phyloP scores from a whole-genome alignment of 2,113 vertebrate species.

The Nanorana parkeri region DNA sequence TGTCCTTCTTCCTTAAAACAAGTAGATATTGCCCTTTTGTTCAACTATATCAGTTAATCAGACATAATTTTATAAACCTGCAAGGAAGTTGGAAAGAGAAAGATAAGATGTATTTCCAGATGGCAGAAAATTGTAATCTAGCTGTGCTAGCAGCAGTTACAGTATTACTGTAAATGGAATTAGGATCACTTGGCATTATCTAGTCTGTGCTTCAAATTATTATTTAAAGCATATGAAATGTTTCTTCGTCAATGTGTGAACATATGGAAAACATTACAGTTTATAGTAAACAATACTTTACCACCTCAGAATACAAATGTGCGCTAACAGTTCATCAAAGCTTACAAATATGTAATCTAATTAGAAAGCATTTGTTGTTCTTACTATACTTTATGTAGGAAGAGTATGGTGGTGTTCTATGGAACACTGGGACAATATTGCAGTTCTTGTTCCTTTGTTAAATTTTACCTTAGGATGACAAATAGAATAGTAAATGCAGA shows the following conservation, averaged over 20 bases:
- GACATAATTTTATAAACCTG: constrained; percentile 39
- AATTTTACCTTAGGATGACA: too few species aligned
- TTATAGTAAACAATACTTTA: constrained; percentile 27
- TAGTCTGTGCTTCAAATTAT: constrained; percentile 7
- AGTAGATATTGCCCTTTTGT: neutral
- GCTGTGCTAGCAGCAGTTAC: constrained; percentile 33
- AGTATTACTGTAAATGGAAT: constrained; percentile 29
- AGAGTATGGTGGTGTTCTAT: neutral
- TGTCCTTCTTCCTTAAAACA: neutral
- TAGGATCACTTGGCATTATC: constrained; percentile 40
- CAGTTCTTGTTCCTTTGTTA: too few species aligned
- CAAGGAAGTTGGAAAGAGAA: neutral
- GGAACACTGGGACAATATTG: neutral
- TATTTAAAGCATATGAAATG: constrained; percentile 35
- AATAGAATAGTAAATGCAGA: too few species aligned
- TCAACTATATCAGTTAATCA: neutral
- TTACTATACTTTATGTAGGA: neutral
- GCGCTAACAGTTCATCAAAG: too few species aligned
- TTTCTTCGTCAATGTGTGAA: constrained; percentile 28
- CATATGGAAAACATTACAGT: constrained; percentile 30
- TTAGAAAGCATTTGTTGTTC: neutral
- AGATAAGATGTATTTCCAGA: constrained; percentile 27
- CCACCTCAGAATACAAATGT: neutral
- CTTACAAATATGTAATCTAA: too few species aligned
- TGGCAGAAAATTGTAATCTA: constrained; percentile 25